A percentile compares a stretch with the other conserved stretches of the same genome.
Conservation (phyloP, 2,888 invertebrate species). For the Rhamnusium bicolor region DNA sequence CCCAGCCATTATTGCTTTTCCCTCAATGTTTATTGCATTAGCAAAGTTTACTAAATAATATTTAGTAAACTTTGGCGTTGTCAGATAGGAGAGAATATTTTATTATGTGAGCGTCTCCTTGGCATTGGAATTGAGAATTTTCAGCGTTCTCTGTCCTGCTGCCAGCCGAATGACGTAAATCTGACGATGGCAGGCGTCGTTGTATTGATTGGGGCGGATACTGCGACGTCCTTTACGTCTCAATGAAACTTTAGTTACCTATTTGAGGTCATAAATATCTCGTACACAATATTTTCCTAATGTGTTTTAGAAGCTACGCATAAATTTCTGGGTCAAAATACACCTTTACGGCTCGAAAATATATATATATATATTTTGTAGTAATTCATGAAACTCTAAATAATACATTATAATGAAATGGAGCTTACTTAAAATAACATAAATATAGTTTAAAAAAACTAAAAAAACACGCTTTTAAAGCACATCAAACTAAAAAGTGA, state of each 20-base stretch:
- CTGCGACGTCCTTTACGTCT: slow-evolving; percentile 15
- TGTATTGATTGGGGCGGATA: slow-evolving; percentile 23
- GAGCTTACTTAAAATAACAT: too few species aligned
- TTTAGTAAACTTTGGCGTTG: too few species aligned
- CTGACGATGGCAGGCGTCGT: slow-evolving; percentile 27
- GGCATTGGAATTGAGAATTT: slow-evolving; percentile 22
- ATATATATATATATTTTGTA: too few species aligned
- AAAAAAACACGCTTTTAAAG: too few species aligned
- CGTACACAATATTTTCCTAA: neutral
- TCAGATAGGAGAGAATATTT: neutral
- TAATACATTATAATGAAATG: too few species aligned
- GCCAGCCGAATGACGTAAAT: slow-evolving; percentile 33
- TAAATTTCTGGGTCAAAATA: neutral
- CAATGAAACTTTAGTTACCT: slow-evolving; percentile 11
- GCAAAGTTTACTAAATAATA: too few species aligned
- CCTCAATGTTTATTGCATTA: neutral
- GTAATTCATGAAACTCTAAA: too few species aligned
- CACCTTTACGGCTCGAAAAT: too few species aligned
- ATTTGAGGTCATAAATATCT: neutral
- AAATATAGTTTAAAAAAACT: too few species aligned
- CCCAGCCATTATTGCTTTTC: neutral
- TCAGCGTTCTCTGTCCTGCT: neutral
- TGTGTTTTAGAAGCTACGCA: neutral
- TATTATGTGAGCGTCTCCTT: neutral
- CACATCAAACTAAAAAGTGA: too few species aligned